These are phyloP conservation scores for Chaetodon trifasciatus DNA, from an alignment of 2,797 vertebrate genomes.

Conservation along the genomic window DNA sequence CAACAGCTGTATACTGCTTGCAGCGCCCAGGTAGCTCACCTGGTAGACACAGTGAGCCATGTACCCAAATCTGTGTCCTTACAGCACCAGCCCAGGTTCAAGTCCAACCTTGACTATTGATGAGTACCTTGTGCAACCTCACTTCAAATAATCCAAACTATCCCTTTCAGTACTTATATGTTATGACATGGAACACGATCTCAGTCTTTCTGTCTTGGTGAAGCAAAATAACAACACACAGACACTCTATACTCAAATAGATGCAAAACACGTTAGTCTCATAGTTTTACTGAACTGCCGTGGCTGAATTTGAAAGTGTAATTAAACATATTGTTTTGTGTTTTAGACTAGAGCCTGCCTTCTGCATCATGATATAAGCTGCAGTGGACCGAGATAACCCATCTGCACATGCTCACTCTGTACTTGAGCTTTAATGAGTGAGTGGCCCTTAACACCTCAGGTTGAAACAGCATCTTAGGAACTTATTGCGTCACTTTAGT, in stretches of 20 bases:
- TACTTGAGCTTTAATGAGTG: slow-evolving; percentile 24
- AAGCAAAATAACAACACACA: background rate
- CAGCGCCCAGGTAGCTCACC: too few relatives aligned
- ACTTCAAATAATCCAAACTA: too few relatives aligned
- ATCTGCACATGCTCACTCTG: slow-evolving; percentile 21
- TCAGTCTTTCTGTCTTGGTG: background rate
- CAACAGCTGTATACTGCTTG: too few relatives aligned
- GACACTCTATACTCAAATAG: background rate
- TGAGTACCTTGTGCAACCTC: too few relatives aligned
- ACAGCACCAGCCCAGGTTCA: too few relatives aligned
- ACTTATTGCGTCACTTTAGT: slow-evolving; percentile 13
- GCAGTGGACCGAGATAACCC: slow-evolving; percentile 25
- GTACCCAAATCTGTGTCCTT: too few relatives aligned
- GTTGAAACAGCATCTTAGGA: slow-evolving; percentile 16
- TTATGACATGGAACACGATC: background rate
- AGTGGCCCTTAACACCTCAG: slow-evolving; percentile 20
- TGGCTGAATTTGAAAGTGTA: background rate
- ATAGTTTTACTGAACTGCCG: background rate
- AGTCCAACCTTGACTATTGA: too few relatives aligned
- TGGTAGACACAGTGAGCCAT: too few relatives aligned
- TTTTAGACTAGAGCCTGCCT: slow-evolving; percentile 15
- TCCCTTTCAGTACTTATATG: background rate
- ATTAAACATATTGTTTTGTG: slow-evolving; percentile 1
- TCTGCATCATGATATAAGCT: slow-evolving; percentile 18
- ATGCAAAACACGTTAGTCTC: background rate